A percentile compares a stretch with the other conserved stretches of the same genome.
These are phyloP conservation scores for Thomomys bottae DNA, from an alignment of 2,113 vertebrate species.

Conservation along the genomic window DNA sequence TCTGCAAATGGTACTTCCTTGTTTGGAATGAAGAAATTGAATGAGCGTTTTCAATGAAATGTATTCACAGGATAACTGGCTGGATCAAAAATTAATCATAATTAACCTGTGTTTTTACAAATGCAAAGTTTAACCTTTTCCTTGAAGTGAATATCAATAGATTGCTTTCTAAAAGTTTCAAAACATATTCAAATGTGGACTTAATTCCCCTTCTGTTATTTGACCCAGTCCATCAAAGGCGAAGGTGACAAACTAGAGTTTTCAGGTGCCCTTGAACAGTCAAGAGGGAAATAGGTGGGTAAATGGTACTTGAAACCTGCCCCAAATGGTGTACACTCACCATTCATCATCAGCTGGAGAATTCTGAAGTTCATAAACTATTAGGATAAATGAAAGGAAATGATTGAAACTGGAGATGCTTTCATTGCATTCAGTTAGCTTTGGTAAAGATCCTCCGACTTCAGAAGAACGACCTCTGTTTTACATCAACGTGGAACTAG, in stretches of 20 bases:
- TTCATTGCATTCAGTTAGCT: slow-evolving; percentile 20
- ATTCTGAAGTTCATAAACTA: slow-evolving; percentile 28
- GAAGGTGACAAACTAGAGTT: not conserved
- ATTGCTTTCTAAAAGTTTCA: slow-evolving; percentile 52
- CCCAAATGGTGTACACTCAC: not conserved
- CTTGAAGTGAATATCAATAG: slow-evolving; percentile 23
- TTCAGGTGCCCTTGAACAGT: not conserved
- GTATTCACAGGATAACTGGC: not conserved
- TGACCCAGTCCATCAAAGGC: slow-evolving; percentile 29
- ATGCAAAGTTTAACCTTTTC: slow-evolving; percentile 50
- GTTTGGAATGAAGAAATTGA: slow-evolving; percentile 2
- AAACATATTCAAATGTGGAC: slow-evolving; percentile 49
- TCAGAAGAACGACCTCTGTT: not conserved
- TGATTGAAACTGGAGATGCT: slow-evolving; percentile 2
- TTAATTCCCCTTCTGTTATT: slow-evolving; percentile 21
- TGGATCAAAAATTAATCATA: not conserved
- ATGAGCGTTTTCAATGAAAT: not conserved
- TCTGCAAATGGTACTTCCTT: not conserved
- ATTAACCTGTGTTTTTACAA: slow-evolving; percentile 30
- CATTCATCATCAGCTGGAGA: slow-evolving; percentile 34
- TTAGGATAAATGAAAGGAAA: slow-evolving; percentile 39
- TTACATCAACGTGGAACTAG: not conserved
- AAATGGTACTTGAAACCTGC: not conserved
- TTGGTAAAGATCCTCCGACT: not conserved
- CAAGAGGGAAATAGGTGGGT: too few relatives aligned